Conservation (phyloP, 2,888 invertebrate genomes). For the Altica lythri region DNA sequence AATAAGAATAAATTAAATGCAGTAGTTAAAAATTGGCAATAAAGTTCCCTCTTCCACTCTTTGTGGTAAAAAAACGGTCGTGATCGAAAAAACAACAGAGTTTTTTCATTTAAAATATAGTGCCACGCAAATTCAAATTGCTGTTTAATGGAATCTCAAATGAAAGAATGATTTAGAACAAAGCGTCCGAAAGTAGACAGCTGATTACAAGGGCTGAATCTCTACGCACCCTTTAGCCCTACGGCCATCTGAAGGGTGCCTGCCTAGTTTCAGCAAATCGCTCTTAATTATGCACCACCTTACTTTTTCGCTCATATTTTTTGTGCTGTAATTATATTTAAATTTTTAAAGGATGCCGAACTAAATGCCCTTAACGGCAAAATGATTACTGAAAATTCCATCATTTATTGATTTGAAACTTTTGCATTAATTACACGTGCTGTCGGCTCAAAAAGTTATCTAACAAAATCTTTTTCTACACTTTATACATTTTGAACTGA, state of each 20-base stretch:
- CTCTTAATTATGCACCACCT: slow-evolving; percentile 1
- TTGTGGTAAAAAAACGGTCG: neutral
- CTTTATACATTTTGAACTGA: too few species aligned
- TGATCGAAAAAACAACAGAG: neutral
- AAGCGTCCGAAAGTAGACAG: slow-evolving; percentile 1
- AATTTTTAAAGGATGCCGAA: neutral
- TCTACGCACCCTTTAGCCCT: neutral
- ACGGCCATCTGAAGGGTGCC: slow-evolving; percentile 1
- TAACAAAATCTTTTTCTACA: too few species aligned
- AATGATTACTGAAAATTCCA: neutral
- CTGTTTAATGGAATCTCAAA: slow-evolving; percentile 1
- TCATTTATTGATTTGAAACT: neutral
- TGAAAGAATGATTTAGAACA: slow-evolving; percentile 1
- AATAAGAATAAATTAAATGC: neutral
- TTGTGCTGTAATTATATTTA: neutral
- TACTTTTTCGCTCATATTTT: neutral
- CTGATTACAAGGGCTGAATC: slow-evolving; percentile 1
- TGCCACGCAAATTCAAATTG: neutral
- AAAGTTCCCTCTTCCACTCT: neutral
- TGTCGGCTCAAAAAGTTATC: too few species aligned
- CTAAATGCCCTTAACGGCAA: neutral
- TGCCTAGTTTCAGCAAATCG: neutral
- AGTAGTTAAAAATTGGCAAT: neutral
- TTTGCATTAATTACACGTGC: too few species aligned
- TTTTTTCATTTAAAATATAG: slow-evolving; percentile 1